Conservation (phyloP, 2,888 invertebrate species). For the Lacanobia oleracea region DNA sequence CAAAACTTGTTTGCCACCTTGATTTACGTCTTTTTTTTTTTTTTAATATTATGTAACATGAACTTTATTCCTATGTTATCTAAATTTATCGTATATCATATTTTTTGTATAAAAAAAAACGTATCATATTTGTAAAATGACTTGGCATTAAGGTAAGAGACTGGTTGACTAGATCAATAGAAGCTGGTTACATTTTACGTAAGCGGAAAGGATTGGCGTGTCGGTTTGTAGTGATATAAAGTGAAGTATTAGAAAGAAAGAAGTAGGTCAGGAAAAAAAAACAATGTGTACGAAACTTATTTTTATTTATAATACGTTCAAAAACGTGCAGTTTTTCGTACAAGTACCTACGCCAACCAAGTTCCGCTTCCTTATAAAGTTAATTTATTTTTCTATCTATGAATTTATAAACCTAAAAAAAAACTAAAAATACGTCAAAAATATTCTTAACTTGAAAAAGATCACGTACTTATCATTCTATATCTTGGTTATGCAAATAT, state of each 20-base stretch:
- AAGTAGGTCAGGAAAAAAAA: too few species aligned
- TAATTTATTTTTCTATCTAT: background rate
- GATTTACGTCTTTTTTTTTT: constrained; percentile 3
- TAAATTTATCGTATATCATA: background rate
- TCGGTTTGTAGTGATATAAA: background rate
- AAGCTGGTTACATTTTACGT: background rate
- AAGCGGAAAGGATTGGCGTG: background rate
- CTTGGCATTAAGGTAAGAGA: background rate
- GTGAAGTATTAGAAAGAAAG: background rate
- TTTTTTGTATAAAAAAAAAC: constrained; percentile 6
- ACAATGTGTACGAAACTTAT: too few species aligned
- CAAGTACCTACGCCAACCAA: background rate
- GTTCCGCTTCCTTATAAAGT: background rate
- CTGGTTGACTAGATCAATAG: background rate
- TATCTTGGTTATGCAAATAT: constrained; percentile 25
- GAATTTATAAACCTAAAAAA: background rate
- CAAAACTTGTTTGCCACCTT: constrained; percentile 21
- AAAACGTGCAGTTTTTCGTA: background rate
- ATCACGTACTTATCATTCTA: constrained; percentile 1
- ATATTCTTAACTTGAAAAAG: background rate
- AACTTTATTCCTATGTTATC: background rate
- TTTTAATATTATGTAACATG: constrained; percentile 15
- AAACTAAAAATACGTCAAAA: background rate
- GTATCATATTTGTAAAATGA: background rate
- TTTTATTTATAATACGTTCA: background rate